A percentile compares a stretch with the other conserved stretches of the same genome.
Conservation (phyloP, 2,797 vertebrate genomes). For the Emys orbicularis region DNA sequence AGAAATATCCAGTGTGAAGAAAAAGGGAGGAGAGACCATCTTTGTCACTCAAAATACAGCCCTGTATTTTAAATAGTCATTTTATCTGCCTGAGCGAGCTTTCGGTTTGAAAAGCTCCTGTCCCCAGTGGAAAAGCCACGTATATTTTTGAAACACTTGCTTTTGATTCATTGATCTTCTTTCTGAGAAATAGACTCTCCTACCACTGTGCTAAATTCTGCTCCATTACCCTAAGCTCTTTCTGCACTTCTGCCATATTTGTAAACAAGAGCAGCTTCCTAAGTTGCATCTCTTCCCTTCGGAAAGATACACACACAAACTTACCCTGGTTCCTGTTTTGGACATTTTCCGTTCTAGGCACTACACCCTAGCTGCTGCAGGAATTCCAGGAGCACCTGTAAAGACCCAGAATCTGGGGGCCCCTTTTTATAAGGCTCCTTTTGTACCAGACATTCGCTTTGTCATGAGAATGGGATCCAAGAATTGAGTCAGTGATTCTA, state of each 20-base stretch:
- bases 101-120: not conserved
- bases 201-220: not conserved
- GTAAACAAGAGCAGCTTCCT: not conserved
- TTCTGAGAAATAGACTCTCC: not conserved
- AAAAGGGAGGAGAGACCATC: not conserved
- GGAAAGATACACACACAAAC: slow-evolving; percentile 6
- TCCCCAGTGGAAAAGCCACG: not conserved
- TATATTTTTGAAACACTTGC: not conserved
- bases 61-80: not conserved
- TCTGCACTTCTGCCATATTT: not conserved
- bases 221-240: not conserved
- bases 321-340: slow-evolving; percentile 80
- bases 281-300: not conserved
- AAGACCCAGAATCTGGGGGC: slow-evolving; percentile 62
- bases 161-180: not conserved
- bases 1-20: not conserved
- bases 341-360: slow-evolving; percentile 76
- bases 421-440: slow-evolving; percentile 87
- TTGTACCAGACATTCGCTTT: slow-evolving; percentile 90
- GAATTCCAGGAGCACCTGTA: slow-evolving; percentile 70
- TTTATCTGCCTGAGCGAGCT: not conserved
- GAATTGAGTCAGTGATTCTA: slow-evolving; percentile 98
- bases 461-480: slow-evolving; percentile 98
- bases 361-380: slow-evolving; percentile 63
- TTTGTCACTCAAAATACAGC: not conserved